Evolutionary conservation across 2,888 invertebrate species (phyloP), one percentile per base, ranked within the genome.

Genomic region (Synanthedon andrenaeformis): DNA sequence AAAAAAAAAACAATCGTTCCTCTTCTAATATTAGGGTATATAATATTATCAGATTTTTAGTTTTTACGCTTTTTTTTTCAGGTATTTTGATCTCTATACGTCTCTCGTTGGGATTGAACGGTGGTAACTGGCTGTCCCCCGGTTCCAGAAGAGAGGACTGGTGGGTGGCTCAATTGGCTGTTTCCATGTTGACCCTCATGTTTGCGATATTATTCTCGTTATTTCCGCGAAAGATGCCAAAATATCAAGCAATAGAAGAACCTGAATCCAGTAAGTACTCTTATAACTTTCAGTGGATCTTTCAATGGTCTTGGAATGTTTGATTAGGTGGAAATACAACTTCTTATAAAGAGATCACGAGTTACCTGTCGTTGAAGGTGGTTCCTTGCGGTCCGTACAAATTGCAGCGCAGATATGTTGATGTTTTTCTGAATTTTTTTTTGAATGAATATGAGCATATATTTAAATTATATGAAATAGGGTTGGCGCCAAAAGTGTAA

Each of bases 71-170:
- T 35, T 8, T 48, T 45, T 50, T 57, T 57, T 23, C 67, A 86
- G 86, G 86, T 57, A 84, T 85, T 49, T 67, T 85, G 1, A 82
- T 85, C 58, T 82, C 83, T 4, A 85, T 86, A 58, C 76, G 82
- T 0, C 66, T 85, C 0, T 84, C 84, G 1, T 62, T 85, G 54
- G 85, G 84, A 0, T 64, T 84, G 53, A 79, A 76, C 51, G 80
- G 76, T 0, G 62, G 65, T 56, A 70, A 66, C 62, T 83, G 82
- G 83, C 65, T 86, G 56, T 64, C 65, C 1, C 58, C 72, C 2
- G 62, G 65, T 49, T 76, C 82, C 0, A 60, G 69, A 35, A 55
- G 71, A 1, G 71, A 73, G 2, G 74, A 77, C 62, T 86, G 86
- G 86, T 85, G 81, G 80, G 62, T 73, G 58, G 70, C 81, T 0